Percentiles rank a stretch among this genome's conserved stretches.
Conservation (phyloP, 2,113 vertebrate species). For the Erythrolamprus reginae region DNA sequence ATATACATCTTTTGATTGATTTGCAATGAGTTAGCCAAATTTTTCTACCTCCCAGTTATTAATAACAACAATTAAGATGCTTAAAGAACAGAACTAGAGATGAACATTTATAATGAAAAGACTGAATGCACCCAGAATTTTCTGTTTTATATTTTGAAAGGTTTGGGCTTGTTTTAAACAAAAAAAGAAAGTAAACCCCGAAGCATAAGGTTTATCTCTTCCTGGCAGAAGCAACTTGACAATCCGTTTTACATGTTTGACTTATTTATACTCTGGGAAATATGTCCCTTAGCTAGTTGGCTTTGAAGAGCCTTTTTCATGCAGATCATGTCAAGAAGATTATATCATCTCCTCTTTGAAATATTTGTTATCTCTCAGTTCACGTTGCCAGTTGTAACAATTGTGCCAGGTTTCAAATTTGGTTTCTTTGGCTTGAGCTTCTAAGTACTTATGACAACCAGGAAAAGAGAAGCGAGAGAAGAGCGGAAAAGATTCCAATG, state of each 20-base stretch:
- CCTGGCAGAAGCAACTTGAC: not conserved
- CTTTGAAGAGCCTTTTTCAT: not conserved
- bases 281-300: not conserved
- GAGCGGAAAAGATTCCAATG: constrained; percentile 5
- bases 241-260: rapidly evolving
- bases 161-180: not conserved
- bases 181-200: not conserved
- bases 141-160: not conserved
- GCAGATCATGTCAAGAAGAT: constrained; percentile 19
- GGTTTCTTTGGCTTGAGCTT: not conserved
- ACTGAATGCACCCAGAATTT: not conserved
- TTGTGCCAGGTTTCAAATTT: constrained; percentile 15
- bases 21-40: not conserved
- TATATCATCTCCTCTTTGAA: constrained; percentile 36
- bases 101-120: not conserved
- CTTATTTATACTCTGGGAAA: rapidly evolving
- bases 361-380: not conserved
- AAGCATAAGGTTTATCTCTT: not conserved
- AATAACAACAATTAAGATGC: not conserved
- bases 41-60: not conserved
- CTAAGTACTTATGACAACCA: not conserved
- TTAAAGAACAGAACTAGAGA: not conserved
- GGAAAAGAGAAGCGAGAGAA: not conserved
- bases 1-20: not conserved
- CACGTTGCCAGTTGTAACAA: constrained; percentile 40